Conservation (phyloP, 2,113 vertebrate species). For the Heterochromis multidens region DNA sequence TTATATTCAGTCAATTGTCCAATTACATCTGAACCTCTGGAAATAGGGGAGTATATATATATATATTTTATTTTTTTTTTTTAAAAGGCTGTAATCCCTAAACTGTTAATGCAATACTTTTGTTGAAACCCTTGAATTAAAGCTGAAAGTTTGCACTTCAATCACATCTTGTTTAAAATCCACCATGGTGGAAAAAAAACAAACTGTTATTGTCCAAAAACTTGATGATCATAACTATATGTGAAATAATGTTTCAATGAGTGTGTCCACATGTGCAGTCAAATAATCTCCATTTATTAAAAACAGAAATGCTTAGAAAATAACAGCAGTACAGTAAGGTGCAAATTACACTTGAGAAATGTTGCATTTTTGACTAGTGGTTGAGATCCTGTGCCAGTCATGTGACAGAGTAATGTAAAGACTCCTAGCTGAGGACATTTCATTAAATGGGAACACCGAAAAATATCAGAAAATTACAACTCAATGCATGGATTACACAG, state of each 20-base stretch:
- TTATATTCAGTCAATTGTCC: background rate
- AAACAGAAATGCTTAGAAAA: slow-evolving; percentile 71
- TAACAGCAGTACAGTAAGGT: slow-evolving; percentile 71
- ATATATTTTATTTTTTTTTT: background rate
- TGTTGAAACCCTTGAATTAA: background rate
- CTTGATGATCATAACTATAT: background rate
- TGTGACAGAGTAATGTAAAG: slow-evolving; percentile 11
- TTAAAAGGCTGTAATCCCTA: too few relatives aligned
- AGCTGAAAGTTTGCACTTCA: background rate
- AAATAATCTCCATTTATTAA: slow-evolving; percentile 72
- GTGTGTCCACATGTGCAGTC: slow-evolving; percentile 20
- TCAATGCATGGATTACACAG: slow-evolving; percentile 26
- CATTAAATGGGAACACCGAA: slow-evolving; percentile 33
- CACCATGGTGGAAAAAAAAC: background rate
- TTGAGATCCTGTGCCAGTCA: slow-evolving; percentile 29
- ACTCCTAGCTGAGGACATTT: slow-evolving; percentile 12
- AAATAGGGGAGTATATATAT: too few relatives aligned
- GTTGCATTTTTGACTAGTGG: slow-evolving; percentile 45
- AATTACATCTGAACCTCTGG: too few relatives aligned
- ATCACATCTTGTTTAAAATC: background rate
- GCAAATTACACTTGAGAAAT: slow-evolving; percentile 61
- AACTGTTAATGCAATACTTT: background rate
- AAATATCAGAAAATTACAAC: slow-evolving; percentile 42
- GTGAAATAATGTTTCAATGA: background rate
- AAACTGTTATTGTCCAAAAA: background rate